phyloP scores from a whole-genome alignment of 1,140 invertebrate genomes.

The Cheumatopsyche charites region DNA sequence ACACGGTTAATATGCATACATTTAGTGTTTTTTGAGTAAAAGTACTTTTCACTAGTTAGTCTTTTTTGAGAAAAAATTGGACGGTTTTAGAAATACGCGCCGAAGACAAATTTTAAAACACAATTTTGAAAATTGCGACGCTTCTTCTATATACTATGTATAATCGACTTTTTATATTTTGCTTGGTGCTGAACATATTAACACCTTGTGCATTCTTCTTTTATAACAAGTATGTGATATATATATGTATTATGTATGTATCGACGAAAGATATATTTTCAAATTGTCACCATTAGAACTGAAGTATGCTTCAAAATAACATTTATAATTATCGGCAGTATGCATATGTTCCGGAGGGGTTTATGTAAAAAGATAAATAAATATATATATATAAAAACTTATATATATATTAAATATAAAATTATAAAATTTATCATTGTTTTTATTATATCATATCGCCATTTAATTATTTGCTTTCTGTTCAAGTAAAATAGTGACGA shows the following conservation, averaged over 20 bases:
- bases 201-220: not conserved
- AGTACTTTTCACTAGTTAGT: not conserved
- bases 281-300: not conserved
- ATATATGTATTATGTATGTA: not conserved
- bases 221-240: constrained; percentile 1
- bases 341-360: not conserved
- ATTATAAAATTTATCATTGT: constrained; percentile 4
- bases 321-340: not conserved
- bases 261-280: too few relatives aligned
- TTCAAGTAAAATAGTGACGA: too few relatives aligned
- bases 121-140: not conserved
- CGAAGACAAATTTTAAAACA: too few relatives aligned
- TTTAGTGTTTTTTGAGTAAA: constrained; percentile 3
- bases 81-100: too few relatives aligned
- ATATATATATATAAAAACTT: not conserved
- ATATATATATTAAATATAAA: constrained; percentile 9
- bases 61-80: too few relatives aligned
- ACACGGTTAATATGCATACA: constrained; percentile 13
- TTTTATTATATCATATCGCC: not conserved
- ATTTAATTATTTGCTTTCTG: too few relatives aligned
- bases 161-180: not conserved
- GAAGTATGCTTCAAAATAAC: not conserved
- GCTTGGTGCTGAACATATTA: not conserved
- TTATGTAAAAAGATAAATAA: not conserved
- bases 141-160: not conserved